phyloP scores from a whole-genome alignment of 2,113 vertebrate genomes.

The Coptodon bakossiorum region DNA sequence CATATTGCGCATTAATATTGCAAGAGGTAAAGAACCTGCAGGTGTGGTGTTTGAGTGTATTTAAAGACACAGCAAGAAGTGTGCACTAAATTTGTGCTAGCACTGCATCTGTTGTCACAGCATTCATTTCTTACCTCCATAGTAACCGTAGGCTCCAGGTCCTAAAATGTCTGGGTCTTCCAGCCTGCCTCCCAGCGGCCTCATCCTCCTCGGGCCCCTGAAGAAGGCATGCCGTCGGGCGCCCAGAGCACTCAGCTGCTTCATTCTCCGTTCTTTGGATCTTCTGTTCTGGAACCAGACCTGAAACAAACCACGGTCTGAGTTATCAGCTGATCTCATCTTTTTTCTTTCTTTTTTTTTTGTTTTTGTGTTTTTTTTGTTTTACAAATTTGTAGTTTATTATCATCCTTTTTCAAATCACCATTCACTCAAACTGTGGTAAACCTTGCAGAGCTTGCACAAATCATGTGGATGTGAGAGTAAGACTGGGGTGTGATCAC shows the following conservation, averaged over 20 bases:
- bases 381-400: not conserved
- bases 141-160: slow-evolving; percentile 90
- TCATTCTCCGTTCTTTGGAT: slow-evolving; percentile 93
- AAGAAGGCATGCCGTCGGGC: slow-evolving; percentile 91
- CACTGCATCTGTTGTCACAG: not conserved
- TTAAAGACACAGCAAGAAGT: not conserved
- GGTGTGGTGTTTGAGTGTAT: not conserved
- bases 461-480: not conserved
- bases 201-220: slow-evolving; percentile 90
- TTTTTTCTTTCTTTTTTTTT: not conserved
- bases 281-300: slow-evolving; percentile 73
- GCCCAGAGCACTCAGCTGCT: slow-evolving; percentile 89
- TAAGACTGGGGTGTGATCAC: not conserved
- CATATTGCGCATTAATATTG: not conserved
- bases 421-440: not conserved
- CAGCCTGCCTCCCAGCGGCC: slow-evolving; percentile 86
- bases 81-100: not conserved
- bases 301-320: slow-evolving; percentile 6
- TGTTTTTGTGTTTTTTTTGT: accelerated
- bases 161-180: slow-evolving; percentile 93
- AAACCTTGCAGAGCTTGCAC: not conserved
- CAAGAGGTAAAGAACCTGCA: not conserved
- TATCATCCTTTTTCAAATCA: not conserved
- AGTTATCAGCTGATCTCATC: not conserved
- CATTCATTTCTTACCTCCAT: slow-evolving; percentile 80